Base-by-base conservation (phyloP, 2,113 vertebrate genomes). In the Hymenochirus boettgeri region DNA sequence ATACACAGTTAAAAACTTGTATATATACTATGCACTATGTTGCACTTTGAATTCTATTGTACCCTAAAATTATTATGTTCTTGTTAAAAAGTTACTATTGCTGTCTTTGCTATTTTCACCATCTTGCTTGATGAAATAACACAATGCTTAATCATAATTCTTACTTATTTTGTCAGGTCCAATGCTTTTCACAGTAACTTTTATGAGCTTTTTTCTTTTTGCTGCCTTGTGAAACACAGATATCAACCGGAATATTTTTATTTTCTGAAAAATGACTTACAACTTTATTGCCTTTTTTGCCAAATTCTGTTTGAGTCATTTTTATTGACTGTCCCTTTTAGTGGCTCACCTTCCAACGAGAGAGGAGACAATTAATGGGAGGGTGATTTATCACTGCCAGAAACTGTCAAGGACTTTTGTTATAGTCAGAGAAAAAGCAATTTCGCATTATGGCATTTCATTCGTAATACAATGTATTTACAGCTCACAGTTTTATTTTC, bases 311-410 rank as follows among this genome's bases (percentile, higher is more conserved):
- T 94, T 94, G 95, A 95, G 92, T 97, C 93, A 94, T 93, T 95
- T 91, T 91, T 88, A 86, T 88, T 94, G 89, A 93, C 91, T 89
- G 89, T 87, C 90, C 91, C 93, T 94, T 95, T 98, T 95, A 95
- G 92, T 88, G 89, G 90, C 92, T 94, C 92, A 97, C 93, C 92
- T 97, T 93, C 92, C 89, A 91, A 90, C 90, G 91, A 95, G 91
- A 91, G 90, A 93, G 93, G 93, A 96, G 94, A 98, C 93, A 97
- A 98, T 99, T 96, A 98, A 97, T 93, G 92, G 91, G 93, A 94
- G 92, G 92, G 95, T 97, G 93, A 99, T 99, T 99, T 95, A 97
- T 99, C 95, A 98, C 92, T 92, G 92, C 94, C 92, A 94, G 90
- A 92, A 92, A 94, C 95, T 99, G 95, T 99, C 95, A 97, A 95